Evolutionary conservation across 2,113 vertebrate genomes (phyloP).

Genomic region (Callocephalon fimbriatum): DNA sequence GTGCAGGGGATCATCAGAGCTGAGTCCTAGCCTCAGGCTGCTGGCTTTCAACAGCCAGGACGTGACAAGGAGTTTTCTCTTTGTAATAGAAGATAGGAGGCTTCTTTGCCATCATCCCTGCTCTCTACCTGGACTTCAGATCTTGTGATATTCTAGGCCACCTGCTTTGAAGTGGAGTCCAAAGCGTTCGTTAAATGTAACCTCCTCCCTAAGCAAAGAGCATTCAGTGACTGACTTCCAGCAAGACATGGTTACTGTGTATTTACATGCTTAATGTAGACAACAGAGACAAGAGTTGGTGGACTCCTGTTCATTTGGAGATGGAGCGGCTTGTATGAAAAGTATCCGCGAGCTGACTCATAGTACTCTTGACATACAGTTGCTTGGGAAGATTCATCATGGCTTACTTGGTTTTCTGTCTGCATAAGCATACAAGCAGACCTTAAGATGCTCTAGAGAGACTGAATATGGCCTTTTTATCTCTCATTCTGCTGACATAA

Average conservation of each 20-base stretch:
- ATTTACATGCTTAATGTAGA: not conserved
- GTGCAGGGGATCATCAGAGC: not conserved
- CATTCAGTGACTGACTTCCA: not conserved
- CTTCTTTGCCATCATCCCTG: not conserved
- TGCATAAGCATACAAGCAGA: not conserved
- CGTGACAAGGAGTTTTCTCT: not conserved
- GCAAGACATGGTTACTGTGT: not conserved
- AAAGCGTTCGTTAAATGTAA: not conserved
- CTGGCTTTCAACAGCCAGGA: not conserved
- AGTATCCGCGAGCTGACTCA: not conserved
- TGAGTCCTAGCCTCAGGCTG: not conserved
- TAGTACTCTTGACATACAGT: not conserved
- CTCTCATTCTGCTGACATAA: not conserved
- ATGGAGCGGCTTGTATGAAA: not conserved
- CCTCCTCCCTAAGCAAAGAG: not conserved
- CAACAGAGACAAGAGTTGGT: not conserved
- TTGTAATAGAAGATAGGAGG: not conserved
- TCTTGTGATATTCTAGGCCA: not conserved
- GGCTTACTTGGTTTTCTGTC: not conserved
- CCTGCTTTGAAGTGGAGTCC: not conserved
- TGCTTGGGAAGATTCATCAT: not conserved
- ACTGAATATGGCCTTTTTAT: not conserved
- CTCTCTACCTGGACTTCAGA: not conserved
- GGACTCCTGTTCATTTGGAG: not conserved
- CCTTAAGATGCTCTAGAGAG: not conserved